Conservation (phyloP, 2,888 invertebrate genomes). For the Nymphalis polychloros region DNA sequence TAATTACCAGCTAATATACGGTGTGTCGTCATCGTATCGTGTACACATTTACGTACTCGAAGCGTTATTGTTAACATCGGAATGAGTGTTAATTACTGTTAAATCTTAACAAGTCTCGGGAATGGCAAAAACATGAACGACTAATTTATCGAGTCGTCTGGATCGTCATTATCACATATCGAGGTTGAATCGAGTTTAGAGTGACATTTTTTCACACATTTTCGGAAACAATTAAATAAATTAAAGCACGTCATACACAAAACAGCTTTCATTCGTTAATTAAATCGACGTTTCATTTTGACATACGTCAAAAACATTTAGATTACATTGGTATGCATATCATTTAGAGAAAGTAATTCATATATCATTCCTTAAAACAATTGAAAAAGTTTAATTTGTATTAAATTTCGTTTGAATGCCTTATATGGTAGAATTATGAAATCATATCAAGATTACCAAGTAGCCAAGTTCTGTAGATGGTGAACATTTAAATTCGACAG, state of each 20-base stretch:
- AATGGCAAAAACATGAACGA: conserved; percentile 60
- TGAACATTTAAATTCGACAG: conserved; percentile 44
- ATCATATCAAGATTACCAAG: conserved; percentile 44
- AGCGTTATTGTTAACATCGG: conserved; percentile 52
- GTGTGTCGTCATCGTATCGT: background rate
- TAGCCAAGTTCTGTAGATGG: conserved; percentile 39
- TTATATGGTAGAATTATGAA: conserved; percentile 43
- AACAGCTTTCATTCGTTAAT: background rate
- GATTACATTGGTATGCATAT: background rate
- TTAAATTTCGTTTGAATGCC: conserved; percentile 34
- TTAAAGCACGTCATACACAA: conserved; percentile 17
- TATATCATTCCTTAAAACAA: conserved; percentile 22
- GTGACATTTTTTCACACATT: conserved; percentile 18
- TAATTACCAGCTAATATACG: background rate
- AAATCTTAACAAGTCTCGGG: conserved; percentile 52
- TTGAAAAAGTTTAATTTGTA: conserved; percentile 29
- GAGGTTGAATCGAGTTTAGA: conserved; percentile 26
- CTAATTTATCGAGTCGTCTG: conserved; percentile 55
- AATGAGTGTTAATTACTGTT: conserved; percentile 58
- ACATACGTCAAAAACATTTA: conserved; percentile 2
- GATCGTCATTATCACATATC: conserved; percentile 60
- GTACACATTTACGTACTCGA: conserved; percentile 27
- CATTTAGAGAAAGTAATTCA: conserved; percentile 5
- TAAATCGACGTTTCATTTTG: background rate
- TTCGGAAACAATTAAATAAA: conserved; percentile 14